phyloP scores from a whole-genome alignment of 2,888 invertebrate species.

The Petrophora chlorosata region DNA sequence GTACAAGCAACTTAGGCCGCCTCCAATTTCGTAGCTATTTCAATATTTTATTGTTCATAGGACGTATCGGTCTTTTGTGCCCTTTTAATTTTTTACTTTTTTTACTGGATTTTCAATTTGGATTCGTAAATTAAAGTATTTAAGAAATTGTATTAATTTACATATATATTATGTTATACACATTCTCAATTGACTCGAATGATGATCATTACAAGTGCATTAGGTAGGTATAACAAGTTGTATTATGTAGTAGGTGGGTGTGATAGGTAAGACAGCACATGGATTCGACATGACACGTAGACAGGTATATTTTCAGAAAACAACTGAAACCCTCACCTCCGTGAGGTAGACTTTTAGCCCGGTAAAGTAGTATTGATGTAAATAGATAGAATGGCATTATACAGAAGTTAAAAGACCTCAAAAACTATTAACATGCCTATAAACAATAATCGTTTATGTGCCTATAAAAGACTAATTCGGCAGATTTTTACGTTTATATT shows the following conservation, averaged over 20 bases:
- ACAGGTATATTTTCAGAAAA: conserved; percentile 5
- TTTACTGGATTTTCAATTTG: background rate
- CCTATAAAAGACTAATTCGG: conserved; percentile 80
- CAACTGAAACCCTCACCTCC: conserved; percentile 42
- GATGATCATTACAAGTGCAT: background rate
- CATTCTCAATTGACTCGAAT: conserved; percentile 60
- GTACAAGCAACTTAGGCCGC: conserved; percentile 77
- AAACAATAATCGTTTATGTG: conserved; percentile 53
- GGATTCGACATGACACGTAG: background rate
- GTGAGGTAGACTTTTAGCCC: conserved; percentile 51
- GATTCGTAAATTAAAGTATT: conserved; percentile 4
- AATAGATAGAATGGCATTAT: conserved; percentile 58
- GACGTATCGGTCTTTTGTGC: conserved; percentile 72
- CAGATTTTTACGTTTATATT: conserved; percentile 64
- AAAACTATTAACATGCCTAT: conserved; percentile 63
- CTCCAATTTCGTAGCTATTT: conserved; percentile 54
- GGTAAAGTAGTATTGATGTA: conserved; percentile 50
- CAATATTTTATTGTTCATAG: conserved; percentile 67
- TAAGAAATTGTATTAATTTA: conserved; percentile 36
- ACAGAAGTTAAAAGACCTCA: conserved; percentile 64
- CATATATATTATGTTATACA: conserved; percentile 45
- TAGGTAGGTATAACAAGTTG: conserved; percentile 10
- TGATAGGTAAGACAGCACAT: background rate
- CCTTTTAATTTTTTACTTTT: conserved; percentile 43
- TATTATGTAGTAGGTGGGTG: conserved; percentile 3